Conservation (phyloP, 2,113 vertebrate species). For the Romanogobio albipinnatus region DNA sequence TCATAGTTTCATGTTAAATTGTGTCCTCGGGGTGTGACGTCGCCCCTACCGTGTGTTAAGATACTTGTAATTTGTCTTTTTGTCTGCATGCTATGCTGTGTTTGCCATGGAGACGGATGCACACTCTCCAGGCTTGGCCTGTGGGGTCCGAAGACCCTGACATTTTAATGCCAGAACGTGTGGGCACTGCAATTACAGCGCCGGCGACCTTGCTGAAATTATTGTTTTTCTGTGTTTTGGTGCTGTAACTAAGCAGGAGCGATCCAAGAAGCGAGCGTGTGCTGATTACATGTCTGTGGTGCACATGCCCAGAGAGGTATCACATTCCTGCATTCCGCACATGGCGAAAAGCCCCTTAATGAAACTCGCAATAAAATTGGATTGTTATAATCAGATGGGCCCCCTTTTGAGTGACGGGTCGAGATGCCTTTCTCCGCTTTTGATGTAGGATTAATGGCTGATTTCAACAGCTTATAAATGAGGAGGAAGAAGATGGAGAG, state of each 20-base stretch:
- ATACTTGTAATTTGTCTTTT: conserved; percentile 37
- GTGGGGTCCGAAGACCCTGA: conserved; percentile 20
- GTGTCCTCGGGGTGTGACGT: conserved; percentile 12
- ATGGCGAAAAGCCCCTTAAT: conserved; percentile 37
- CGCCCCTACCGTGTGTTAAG: conserved; percentile 12
- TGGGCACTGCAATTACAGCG: conserved; percentile 59
- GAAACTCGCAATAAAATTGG: conserved; percentile 46
- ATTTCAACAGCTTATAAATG: conserved; percentile 35
- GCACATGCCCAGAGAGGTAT: conserved; percentile 46
- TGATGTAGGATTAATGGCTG: conserved; percentile 35
- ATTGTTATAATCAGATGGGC: conserved; percentile 36
- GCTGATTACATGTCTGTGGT: conserved; percentile 64
- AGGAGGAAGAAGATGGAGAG: neutral
- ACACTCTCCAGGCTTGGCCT: conserved; percentile 48
- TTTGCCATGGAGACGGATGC: conserved; percentile 58
- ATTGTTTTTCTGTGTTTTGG: conserved; percentile 76
- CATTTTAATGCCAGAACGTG: conserved; percentile 45
- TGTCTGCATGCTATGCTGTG: conserved; percentile 39
- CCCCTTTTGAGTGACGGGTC: conserved; percentile 3
- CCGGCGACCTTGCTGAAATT: conserved; percentile 61
- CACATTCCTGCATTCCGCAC: conserved; percentile 59
- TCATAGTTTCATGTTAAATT: conserved; percentile 25
- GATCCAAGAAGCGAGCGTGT: conserved; percentile 30
- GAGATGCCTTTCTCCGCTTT: conserved; percentile 10
- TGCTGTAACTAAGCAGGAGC: conserved; percentile 70